phyloP scores from a whole-genome alignment of 2,888 invertebrate genomes.

The Cantharis lateralis region DNA sequence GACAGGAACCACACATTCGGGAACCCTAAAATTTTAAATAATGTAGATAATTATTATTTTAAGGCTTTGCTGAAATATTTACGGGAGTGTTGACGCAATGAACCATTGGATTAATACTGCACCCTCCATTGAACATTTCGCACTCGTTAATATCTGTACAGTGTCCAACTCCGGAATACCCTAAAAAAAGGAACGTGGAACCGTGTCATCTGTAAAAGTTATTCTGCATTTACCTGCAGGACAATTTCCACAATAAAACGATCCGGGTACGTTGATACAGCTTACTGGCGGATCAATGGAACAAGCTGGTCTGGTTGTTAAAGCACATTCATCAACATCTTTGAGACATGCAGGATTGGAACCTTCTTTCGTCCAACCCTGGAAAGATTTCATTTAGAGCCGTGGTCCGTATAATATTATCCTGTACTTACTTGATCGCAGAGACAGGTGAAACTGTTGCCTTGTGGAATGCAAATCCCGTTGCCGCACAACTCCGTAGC shows the following conservation, averaged over 20 bases:
- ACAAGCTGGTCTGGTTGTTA: conserved; percentile 68
- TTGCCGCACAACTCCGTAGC: conserved; percentile 84
- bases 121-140: conserved; percentile 81
- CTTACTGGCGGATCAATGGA: conserved; percentile 77
- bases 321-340: conserved; percentile 89
- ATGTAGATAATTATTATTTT: neutral
- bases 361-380: conserved; percentile 82
- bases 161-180: conserved; percentile 85
- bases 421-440: conserved; percentile 69
- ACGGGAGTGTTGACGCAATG: conserved; percentile 84
- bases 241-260: conserved; percentile 88
- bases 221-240: conserved; percentile 65
- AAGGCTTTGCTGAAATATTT: conserved; percentile 36
- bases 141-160: conserved; percentile 94
- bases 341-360: conserved; percentile 73
- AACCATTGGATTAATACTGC: conserved; percentile 79
- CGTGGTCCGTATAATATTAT: neutral
- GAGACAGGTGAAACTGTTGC: conserved; percentile 74
- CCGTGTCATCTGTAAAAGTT: neutral
- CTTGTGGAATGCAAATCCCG: conserved; percentile 77
- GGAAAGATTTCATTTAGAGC: conserved; percentile 8
- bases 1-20: conserved; percentile 84
- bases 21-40: conserved; percentile 68
- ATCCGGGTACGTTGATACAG: conserved; percentile 91
- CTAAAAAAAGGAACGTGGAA: conserved; percentile 47